Percentiles rank a stretch among this genome's conserved stretches.
phyloP scores from a whole-genome alignment of 2,888 invertebrate genomes.

The Cryptus armator region DNA sequence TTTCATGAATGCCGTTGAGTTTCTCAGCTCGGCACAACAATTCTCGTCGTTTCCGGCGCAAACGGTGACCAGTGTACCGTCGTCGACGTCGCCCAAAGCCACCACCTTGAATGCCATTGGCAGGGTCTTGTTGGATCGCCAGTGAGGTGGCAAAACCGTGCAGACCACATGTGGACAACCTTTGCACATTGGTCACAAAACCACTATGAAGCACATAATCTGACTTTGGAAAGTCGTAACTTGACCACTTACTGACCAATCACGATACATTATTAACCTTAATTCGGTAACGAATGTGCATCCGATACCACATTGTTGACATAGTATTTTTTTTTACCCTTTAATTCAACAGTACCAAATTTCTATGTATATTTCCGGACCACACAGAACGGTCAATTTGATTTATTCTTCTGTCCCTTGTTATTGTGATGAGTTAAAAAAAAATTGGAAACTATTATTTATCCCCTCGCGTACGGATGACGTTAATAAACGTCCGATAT shows the following conservation, averaged over 20 bases:
- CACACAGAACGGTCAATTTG: too few relatives aligned
- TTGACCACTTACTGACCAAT: conserved; percentile 46
- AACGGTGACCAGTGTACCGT: conserved; percentile 97
- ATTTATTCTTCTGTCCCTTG: too few relatives aligned
- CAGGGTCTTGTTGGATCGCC: conserved; percentile 98
- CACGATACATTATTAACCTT: background rate
- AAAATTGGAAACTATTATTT: too few relatives aligned
- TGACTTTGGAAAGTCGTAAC: conserved; percentile 53
- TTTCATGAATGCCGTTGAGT: conserved; percentile 97
- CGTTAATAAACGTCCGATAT: background rate
- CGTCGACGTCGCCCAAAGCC: conserved; percentile 95
- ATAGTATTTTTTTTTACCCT: too few relatives aligned
- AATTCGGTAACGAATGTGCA: too few relatives aligned
- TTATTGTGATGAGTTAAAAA: too few relatives aligned
- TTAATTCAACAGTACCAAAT: too few relatives aligned
- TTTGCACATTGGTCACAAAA: conserved; percentile 66
- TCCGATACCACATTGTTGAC: too few relatives aligned
- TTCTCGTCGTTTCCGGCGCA: conserved; percentile 99
- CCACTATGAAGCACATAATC: conserved; percentile 53
- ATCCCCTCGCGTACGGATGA: too few relatives aligned
- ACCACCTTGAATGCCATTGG: conserved; percentile 98
- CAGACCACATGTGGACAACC: conserved; percentile 87
- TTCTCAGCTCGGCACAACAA: conserved; percentile 96
- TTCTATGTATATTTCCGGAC: too few relatives aligned
- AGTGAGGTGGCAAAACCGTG: conserved; percentile 97